Percentiles rank a stretch among this genome's conserved stretches.
Evolutionary conservation across 2,113 vertebrate genomes (phyloP).

Genomic region (Psammodynastes pulverulentus): DNA sequence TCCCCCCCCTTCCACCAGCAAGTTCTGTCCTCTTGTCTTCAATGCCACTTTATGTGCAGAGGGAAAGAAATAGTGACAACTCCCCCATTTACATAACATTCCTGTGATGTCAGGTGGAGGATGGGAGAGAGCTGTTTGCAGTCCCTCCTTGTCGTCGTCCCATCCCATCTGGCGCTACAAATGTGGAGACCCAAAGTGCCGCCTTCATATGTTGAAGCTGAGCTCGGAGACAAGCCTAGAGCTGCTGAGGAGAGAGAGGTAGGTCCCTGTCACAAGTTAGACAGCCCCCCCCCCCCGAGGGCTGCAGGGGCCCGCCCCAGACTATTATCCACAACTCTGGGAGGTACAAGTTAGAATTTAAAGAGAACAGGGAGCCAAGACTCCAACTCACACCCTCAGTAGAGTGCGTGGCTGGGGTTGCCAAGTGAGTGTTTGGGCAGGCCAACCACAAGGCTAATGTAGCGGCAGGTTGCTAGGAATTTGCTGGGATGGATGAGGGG

Average conservation of each 20-base stretch:
- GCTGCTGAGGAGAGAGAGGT: neutral
- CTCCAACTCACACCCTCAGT: neutral
- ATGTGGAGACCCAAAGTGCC: neutral
- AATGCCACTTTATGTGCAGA: neutral
- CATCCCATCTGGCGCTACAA: conserved; percentile 1
- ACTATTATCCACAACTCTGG: neutral
- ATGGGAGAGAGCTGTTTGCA: neutral
- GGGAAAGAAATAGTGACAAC: neutral
- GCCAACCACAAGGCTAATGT: conserved; percentile 10
- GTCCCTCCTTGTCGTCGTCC: neutral
- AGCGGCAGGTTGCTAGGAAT: conserved; percentile 28
- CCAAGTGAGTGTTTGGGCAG: conserved; percentile 3
- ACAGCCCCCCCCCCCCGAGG: too few relatives aligned
- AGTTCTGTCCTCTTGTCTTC: neutral
- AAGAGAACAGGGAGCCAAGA: neutral
- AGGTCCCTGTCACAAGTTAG: neutral
- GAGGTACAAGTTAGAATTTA: neutral
- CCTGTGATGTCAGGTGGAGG: neutral
- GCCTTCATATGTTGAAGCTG: neutral
- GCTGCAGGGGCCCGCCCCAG: neutral
- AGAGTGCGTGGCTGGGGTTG: neutral
- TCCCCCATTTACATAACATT: conserved; percentile 1
- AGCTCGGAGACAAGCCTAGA: neutral
- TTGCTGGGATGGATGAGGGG: conserved; percentile 12
- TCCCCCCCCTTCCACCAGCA: neutral